Conservation (phyloP, 2,113 vertebrate genomes). For the Chamaea fasciata region DNA sequence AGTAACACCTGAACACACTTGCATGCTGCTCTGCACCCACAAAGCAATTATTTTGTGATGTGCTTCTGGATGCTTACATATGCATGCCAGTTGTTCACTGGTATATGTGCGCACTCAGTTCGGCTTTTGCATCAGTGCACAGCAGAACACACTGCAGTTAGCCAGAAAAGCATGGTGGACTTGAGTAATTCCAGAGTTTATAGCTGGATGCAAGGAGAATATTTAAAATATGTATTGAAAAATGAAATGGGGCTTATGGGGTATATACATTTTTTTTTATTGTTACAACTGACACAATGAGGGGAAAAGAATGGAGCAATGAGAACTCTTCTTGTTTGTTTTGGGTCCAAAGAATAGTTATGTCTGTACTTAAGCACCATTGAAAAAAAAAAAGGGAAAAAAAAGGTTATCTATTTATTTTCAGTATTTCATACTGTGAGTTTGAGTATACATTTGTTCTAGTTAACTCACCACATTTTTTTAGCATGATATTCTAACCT, state of each 20-base stretch:
- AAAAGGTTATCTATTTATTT: not conserved
- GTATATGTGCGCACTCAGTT: not conserved
- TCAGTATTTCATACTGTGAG: not conserved
- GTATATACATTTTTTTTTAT: not conserved
- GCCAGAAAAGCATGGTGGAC: not conserved
- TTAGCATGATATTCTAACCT: slow-evolving; percentile 30
- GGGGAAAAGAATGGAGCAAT: not conserved
- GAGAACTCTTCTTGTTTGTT: not conserved
- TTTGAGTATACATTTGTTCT: not conserved
- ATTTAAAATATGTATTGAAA: not conserved
- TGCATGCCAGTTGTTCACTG: not conserved
- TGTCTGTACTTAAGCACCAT: not conserved
- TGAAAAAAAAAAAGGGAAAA: not conserved
- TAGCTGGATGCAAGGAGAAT: not conserved
- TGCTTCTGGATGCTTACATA: not conserved
- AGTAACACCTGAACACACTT: not conserved
- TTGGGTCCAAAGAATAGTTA: not conserved
- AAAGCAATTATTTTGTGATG: not conserved
- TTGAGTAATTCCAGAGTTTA: not conserved
- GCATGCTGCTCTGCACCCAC: not conserved
- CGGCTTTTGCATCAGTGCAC: not conserved
- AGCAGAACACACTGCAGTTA: not conserved
- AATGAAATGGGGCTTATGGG: not conserved
- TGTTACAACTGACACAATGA: not conserved
- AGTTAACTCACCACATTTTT: slow-evolving; percentile 46